A percentile compares a stretch with the other conserved stretches of the same genome.
Evolutionary conservation across 2,797 vertebrate genomes (phyloP).

Genomic region (Mormyrops attenuatus): DNA sequence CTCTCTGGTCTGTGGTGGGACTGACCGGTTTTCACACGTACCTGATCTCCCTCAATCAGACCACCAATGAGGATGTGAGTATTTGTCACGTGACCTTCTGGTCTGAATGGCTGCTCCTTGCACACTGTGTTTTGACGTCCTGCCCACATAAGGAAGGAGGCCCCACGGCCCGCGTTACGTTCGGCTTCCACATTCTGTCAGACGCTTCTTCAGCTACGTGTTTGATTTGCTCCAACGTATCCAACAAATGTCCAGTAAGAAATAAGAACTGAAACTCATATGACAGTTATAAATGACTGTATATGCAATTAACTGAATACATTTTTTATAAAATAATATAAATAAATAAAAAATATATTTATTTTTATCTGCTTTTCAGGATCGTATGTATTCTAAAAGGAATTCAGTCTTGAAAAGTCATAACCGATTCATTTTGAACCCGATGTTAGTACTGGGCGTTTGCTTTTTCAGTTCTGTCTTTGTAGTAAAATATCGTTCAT

Average conservation of each 20-base stretch:
- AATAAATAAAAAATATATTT: neutral
- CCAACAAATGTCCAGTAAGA: neutral
- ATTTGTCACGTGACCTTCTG: neutral
- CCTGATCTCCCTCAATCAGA: slow-evolving; percentile 97
- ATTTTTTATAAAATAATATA: neutral
- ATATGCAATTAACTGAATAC: neutral
- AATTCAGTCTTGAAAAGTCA: neutral
- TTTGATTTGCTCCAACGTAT: neutral
- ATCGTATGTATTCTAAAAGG: neutral
- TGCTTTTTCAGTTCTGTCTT: neutral
- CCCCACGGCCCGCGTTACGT: neutral
- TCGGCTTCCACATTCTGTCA: neutral
- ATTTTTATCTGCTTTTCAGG: neutral
- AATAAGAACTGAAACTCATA: neutral
- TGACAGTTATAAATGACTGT: neutral
- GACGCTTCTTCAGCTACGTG: neutral
- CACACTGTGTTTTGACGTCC: neutral
- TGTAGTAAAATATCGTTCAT: neutral
- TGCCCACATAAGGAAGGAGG: neutral
- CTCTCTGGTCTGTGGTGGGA: slow-evolving; percentile 96
- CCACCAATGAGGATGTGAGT: slow-evolving; percentile 96
- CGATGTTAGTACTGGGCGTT: neutral
- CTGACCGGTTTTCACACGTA: slow-evolving; percentile 97
- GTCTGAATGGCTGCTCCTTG: neutral
- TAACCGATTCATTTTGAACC: neutral